These are phyloP conservation scores for Copidosoma floridanum DNA, from an alignment of 1,140 invertebrate genomes.

Conservation along the genomic window DNA sequence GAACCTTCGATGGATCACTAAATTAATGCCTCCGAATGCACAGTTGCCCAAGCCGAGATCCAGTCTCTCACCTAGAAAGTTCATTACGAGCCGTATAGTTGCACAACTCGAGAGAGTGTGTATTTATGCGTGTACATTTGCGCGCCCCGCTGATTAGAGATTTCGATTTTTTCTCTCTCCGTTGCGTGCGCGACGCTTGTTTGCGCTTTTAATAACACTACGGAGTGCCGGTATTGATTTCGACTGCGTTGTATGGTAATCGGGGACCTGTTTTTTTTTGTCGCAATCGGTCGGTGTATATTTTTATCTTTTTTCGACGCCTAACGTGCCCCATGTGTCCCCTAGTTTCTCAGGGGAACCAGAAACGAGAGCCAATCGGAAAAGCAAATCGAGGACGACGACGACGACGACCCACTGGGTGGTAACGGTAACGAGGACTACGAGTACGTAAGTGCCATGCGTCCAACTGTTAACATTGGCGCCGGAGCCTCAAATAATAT, in stretches of 20 bases:
- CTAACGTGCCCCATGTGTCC: too few species aligned
- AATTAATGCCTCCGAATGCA: neutral
- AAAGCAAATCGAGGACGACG: constrained; percentile 27
- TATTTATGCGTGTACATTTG: neutral
- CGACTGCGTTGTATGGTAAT: too few species aligned
- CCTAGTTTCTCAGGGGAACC: constrained; percentile 29
- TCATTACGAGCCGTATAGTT: constrained; percentile 14
- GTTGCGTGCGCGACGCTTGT: neutral
- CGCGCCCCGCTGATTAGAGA: neutral
- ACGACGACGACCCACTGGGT: constrained; percentile 23
- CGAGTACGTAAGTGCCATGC: constrained; percentile 17
- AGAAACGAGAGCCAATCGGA: constrained; percentile 37
- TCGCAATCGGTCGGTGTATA: neutral
- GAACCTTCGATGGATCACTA: neutral
- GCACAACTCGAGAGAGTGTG: constrained; percentile 10
- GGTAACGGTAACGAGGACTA: constrained; percentile 22
- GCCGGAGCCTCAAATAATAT: too few species aligned
- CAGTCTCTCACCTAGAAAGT: constrained; percentile 27
- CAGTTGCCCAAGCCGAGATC: constrained; percentile 31
- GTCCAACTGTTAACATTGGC: too few species aligned
- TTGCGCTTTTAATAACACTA: too few species aligned
- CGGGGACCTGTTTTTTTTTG: too few species aligned
- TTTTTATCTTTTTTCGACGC: constrained; percentile 17
- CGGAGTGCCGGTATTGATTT: too few species aligned
- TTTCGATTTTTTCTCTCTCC: constrained; percentile 6